Evolutionary conservation across 2,797 vertebrate species (phyloP), one percentile per base, ranked within the genome.

Genomic region (Enteromius afrohamiltoni): DNA sequence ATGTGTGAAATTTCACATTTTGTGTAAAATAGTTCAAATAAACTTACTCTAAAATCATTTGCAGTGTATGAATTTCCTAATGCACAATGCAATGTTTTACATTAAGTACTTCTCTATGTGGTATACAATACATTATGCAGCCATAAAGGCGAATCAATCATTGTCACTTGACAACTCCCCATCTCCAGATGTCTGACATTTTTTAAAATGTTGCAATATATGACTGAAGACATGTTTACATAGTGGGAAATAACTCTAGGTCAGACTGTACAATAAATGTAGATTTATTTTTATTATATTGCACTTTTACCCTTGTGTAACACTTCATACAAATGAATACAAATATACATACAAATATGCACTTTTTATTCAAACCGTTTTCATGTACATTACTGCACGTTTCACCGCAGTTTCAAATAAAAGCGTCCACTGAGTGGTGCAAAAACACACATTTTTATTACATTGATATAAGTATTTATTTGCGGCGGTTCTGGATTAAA

Each of bases 1-100:
- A 84, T 67, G 60, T 79, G 64, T 78, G n/a, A 51, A 64, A 80
- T 80, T 34, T 77, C 62, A 83, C 37, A 58, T 74, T 85, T 83
- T 75, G 78, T 84, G 42, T 71, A 79, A 79, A 82, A 74, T 53
- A 68, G 67, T 51, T 31, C 6, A 83, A 88, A 86, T 88, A 88
- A 85, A 88, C 51, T 26, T 42, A 42, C 49, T 78, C 77, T 29
- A 26, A 64, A 80, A 70, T 29, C 9, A 47, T 3, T 64, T 19
- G 10, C 58, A 14, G 10, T 45, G 40, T 17, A 9, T 45, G 14
- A 6, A 10, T 47, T 64, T 77, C 4, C 26, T 47, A 47, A 31
- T 42, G 10, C 37, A 21, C 16, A 17, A 47, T 13, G 31, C 6
- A 45, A 31, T 17, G 51, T 40, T 40, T 40, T 76, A 34, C n/a